Evolutionary conservation across 2,888 invertebrate genomes (phyloP), one percentile per base, ranked within the genome.

Genomic region (Coelopa pilipes): DNA sequence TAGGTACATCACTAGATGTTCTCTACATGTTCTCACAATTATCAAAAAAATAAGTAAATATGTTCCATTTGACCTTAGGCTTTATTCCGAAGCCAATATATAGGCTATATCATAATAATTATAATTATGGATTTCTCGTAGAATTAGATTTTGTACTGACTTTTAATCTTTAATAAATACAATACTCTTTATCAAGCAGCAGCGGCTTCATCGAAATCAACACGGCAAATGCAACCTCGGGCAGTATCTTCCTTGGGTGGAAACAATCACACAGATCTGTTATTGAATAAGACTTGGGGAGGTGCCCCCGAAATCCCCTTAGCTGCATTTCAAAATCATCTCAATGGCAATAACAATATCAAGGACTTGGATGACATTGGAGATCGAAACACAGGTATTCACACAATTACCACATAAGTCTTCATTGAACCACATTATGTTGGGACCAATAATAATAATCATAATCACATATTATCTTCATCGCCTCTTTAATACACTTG

Each of bases 221-320:
- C 13, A 21, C 24, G 50, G 7, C 13, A 53, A 53, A 53, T 24
- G 21, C 66, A 66, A 49, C 12, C 21, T 59, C 12, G 59, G 11
- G 49, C 34, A 59, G 57, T 47, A 21, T 69, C 57, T 2, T 69
- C 59, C 15, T 69, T 46, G 57, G 15, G 17, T 1, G 59, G 10
- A 21, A 17, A 55, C 24, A 59, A 17, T 15, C n/a, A 69, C 21
- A 66, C 49, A 9, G 46, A 69, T 69, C 15, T n/a, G 17, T 19
- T 59, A 47, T 24, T 59, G 47, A 69, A 69, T 47, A 69, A 59
- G 19, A 69, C 69, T 19, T 69, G 69, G 69, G 47, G 47, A 45
- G 69, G 69, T 46, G 46, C 45, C 17, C 45, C 19, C 12, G 47
- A 59, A 13, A 68, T 15, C 24, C 45, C 55, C 24, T 45, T 12